A percentile compares a stretch with the other conserved stretches of the same genome.
These are phyloP conservation scores for Corvus moneduloides DNA, from an alignment of 2,113 vertebrate species.

Conservation along the genomic window DNA sequence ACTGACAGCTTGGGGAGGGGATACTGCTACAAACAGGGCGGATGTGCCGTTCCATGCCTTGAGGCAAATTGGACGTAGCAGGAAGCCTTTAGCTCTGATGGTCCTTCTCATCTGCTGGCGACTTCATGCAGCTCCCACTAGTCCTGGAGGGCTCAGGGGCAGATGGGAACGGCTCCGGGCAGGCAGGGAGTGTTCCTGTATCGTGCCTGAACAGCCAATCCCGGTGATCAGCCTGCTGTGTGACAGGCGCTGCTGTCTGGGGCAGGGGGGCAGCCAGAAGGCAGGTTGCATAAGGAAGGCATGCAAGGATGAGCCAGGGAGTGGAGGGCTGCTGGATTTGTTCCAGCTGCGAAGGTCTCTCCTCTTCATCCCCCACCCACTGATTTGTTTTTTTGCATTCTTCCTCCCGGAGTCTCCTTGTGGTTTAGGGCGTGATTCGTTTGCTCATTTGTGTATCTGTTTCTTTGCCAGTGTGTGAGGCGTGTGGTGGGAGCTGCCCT, in stretches of 20 bases:
- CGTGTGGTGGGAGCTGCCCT: not conserved
- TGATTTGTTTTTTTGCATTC: not conserved
- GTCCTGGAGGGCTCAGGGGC: not conserved
- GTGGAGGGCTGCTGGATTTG: not conserved
- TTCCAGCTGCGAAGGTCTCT: not conserved
- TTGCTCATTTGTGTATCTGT: not conserved
- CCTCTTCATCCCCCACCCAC: not conserved
- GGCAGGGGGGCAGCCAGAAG: not conserved
- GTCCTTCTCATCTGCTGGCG: not conserved
- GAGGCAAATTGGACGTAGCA: not conserved
- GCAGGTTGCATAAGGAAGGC: not conserved
- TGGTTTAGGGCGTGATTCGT: not conserved
- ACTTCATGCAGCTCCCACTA: not conserved
- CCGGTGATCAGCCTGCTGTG: not conserved
- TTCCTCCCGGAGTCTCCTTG: not conserved
- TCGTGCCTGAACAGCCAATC: not conserved
- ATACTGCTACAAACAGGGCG: not conserved
- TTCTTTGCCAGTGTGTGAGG: not conserved
- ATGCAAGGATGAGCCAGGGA: not conserved
- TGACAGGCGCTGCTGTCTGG: not conserved
- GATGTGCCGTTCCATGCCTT: not conserved
- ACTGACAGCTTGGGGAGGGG: not conserved
- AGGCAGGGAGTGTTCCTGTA: not conserved
- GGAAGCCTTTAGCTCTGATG: not conserved
- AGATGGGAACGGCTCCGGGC: not conserved